Base-by-base conservation (phyloP, 2,797 vertebrate species). In the Hyperoplus lanceolatus region DNA sequence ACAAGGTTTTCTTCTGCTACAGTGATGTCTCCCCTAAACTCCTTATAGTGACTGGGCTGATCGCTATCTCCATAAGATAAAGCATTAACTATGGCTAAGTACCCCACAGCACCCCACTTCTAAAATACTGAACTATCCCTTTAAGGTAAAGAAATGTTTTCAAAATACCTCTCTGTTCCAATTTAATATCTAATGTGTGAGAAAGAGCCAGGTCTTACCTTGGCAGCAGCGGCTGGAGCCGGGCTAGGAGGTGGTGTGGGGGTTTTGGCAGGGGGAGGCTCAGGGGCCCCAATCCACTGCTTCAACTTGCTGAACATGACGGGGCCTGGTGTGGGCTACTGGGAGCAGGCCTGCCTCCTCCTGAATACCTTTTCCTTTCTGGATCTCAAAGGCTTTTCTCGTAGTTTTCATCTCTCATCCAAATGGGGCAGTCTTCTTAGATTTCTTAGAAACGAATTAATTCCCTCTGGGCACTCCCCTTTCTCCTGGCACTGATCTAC, bases 221-320 rank as follows among this genome's bases (percentile, higher is more conserved):
- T 77, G 0, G 81, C 66, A 7, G 88, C 57, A 29, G 29, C 29
- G 29, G 29, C 29, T 4, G 89, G 84, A 51, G 85, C 60, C 2
- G 84, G 16, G 2, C 83, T 7, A 9, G 89, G 2, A 15, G 77
- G 57, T 0, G 86, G 21, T 5, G 60, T 18, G 0, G 73, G 29
- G 1, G 66, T 72, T 3, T 45, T 64, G 2, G 39, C 59, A 8
- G 89, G n/a, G 0, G 79, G 80, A 9, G 81, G 86, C 57, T 78
- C 86, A 0, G 87, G 90, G 64, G 77, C 75, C 72, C 82, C 45
- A 1, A 93, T 57, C 60, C 87, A 21, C 16, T 21, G 85, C 66
- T 88, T 93, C 3, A 96, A 63, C 69, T 79, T 81, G 75, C 85
- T 87, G 77, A 95, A 92, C 94, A 96, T 96, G 75, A 29, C 36